Base-by-base conservation (phyloP, 2,888 invertebrate species). In the Meiosimyza decipiens region DNA sequence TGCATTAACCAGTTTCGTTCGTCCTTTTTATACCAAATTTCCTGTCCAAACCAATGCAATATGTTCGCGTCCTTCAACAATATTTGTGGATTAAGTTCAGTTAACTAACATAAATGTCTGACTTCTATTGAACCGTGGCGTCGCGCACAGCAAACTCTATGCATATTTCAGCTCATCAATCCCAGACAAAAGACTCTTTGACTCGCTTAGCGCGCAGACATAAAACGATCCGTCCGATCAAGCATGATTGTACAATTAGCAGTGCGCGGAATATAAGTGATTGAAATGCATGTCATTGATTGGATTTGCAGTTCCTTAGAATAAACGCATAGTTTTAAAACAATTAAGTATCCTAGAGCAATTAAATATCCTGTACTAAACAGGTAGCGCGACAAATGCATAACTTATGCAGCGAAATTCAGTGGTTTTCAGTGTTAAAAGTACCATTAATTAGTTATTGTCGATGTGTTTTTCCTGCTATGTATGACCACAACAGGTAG, bases 21-120 rank as follows among this genome's bases (percentile, higher is more conserved):
- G 15, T 40, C 40, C 59, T 47, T 70, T 70, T 70, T 70, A 70
- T 70, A 70, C 54, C 11, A 40, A 16, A 68, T 15, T 15, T 16
- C 6, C 52, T 28, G 40, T 7, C 51, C 16, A 52, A 40, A 40
- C 1, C 33, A 22, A 28, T 28, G 28, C 28, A 28, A 28, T 4
- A 28, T 28, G 28, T 28, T 28, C 4, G 2, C 28, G 28, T 18
- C 28, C 18, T 15, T 47, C 22, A 12, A n/a, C n/a, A 59, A 15
- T 68, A 18, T 54, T 54, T 52, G 47, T 54, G 18, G 22, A 59
- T 63, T 70, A 63, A 64, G 54, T 47, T 62, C 22, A 33, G 70
- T 70, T 40, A 70, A 70, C 63, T 70, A 63, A 22, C 70, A 63
- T 54, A 52, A 62, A 40, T 28, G 50, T 68, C 57, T n/a, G 22